phyloP scores from a whole-genome alignment of 2,888 invertebrate species.

The Meiosimyza platycephala region DNA sequence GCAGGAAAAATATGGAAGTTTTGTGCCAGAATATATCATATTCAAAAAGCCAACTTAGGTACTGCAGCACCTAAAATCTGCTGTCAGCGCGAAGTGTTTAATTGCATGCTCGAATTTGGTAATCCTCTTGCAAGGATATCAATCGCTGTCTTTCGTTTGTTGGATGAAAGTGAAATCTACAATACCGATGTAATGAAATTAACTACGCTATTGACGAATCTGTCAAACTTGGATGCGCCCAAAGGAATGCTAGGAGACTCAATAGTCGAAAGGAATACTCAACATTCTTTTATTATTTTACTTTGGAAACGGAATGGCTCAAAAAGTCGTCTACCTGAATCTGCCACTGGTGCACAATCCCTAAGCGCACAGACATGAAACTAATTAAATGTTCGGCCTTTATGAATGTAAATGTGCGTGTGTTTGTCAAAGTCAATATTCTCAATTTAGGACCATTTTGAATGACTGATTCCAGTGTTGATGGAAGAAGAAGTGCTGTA shows the following conservation, averaged over 20 bases:
- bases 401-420: not conserved
- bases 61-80: not conserved
- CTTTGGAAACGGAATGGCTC: not conserved
- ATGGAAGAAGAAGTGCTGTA: constrained; percentile 22
- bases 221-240: constrained; percentile 56
- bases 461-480: constrained; percentile 40
- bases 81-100: not conserved
- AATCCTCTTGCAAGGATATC: not conserved
- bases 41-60: too few species aligned
- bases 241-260: not conserved
- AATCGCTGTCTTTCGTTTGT: not conserved
- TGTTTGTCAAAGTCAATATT: constrained; percentile 38
- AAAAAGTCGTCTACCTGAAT: constrained; percentile 16
- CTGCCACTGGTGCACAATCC: constrained; percentile 1
- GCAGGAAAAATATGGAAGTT: too few species aligned
- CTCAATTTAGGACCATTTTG: constrained; percentile 65
- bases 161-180: constrained; percentile 54
- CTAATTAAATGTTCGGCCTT: not conserved
- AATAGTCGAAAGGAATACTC: too few species aligned
- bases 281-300: too few species aligned
- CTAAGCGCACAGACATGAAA: not conserved
- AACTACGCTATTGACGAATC: constrained; percentile 62
- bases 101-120: constrained; percentile 3
- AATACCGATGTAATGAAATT: constrained; percentile 53
- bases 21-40: not conserved